Evolutionary conservation across 2,113 vertebrate species (phyloP).

Genomic region (Sander lucioperca): DNA sequence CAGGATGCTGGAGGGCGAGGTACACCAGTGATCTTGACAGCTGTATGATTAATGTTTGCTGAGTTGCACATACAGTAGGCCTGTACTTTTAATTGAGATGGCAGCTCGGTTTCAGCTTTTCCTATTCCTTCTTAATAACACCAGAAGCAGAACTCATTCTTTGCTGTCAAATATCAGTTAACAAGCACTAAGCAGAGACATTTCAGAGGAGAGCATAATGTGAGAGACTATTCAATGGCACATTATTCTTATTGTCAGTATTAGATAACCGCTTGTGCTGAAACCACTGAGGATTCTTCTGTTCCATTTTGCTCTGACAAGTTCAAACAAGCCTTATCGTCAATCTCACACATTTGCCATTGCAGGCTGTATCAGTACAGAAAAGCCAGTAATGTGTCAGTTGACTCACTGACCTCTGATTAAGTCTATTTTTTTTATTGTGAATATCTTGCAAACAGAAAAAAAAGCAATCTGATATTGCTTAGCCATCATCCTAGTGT

Average conservation of each 20-base stretch:
- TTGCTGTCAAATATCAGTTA: conserved; percentile 32
- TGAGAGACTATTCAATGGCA: conserved; percentile 13
- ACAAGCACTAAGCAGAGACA: conserved; percentile 22
- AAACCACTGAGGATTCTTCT: conserved; percentile 20
- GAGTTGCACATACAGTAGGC: conserved; percentile 10
- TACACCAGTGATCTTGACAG: conserved; percentile 31
- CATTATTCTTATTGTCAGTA: conserved; percentile 24
- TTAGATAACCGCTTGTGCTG: conserved; percentile 2
- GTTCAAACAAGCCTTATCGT: conserved; percentile 55
- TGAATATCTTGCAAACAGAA: conserved; percentile 30
- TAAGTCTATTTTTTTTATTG: conserved; percentile 46
- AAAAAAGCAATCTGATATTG: conserved; percentile 36
- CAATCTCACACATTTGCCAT: conserved; percentile 33
- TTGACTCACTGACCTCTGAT: conserved; percentile 48
- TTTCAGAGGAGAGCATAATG: conserved; percentile 29
- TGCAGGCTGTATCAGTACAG: conserved; percentile 39
- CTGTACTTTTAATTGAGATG: conserved; percentile 27
- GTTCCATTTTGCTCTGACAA: conserved; percentile 39
- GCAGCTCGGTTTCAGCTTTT: neutral
- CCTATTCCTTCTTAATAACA: conserved; percentile 32
- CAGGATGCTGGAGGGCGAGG: conserved; percentile 26
- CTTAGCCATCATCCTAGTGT: conserved; percentile 38
- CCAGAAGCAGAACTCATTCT: conserved; percentile 18
- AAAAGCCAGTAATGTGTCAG: conserved; percentile 53
- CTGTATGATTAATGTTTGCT: conserved; percentile 51